Evolutionary conservation across 2,797 vertebrate species (phyloP).

Genomic region (Chiloscyllium punctatum): DNA sequence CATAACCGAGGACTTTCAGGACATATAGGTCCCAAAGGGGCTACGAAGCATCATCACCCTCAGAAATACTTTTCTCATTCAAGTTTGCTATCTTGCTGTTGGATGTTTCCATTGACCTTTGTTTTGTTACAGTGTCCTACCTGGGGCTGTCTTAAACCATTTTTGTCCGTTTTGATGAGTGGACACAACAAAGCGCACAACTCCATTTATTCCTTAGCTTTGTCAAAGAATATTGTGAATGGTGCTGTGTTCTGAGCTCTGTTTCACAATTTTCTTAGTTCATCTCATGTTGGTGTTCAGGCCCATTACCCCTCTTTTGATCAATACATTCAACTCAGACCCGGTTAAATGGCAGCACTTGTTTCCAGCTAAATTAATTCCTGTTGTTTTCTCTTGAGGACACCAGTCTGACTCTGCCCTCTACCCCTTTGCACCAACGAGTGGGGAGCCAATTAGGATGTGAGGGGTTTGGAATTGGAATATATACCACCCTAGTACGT

Average conservation of each 20-base stretch:
- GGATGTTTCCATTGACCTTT: too few relatives aligned
- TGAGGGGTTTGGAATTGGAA: background rate
- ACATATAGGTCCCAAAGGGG: too few relatives aligned
- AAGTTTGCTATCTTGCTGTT: too few relatives aligned
- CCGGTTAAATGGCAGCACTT: too few relatives aligned
- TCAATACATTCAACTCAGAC: background rate
- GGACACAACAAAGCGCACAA: background rate
- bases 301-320: conserved; percentile 47
- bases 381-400: background rate
- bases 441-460: background rate
- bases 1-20: background rate
- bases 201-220: background rate
- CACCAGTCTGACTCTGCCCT: background rate
- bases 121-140: too few relatives aligned
- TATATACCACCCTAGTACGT: background rate
- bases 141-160: too few relatives aligned
- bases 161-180: too few relatives aligned
- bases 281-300: background rate
- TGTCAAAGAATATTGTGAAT: background rate
- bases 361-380: background rate
- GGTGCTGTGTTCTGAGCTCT: background rate
- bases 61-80: too few relatives aligned
- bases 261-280: background rate
- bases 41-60: too few relatives aligned
- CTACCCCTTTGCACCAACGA: background rate